phyloP scores from a whole-genome alignment of 2,888 invertebrate genomes.

The Plagodis pulveraria region DNA sequence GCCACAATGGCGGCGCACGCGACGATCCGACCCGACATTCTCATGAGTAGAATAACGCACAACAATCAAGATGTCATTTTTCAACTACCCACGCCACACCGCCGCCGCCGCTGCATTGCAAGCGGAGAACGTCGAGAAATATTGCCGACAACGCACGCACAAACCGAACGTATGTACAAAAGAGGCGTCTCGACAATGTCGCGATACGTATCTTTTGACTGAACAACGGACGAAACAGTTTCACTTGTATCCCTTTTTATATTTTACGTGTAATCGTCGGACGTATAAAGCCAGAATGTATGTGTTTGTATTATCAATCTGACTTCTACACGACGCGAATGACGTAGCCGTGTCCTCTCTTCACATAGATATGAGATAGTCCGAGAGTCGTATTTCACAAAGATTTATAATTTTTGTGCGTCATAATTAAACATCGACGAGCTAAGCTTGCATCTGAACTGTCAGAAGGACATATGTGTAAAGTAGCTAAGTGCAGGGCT shows the following conservation, averaged over 20 bases:
- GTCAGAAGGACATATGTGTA: constrained; percentile 45
- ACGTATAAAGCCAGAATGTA: constrained; percentile 51
- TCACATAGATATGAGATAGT: constrained; percentile 29
- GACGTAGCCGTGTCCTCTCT: constrained; percentile 31
- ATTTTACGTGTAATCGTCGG: constrained; percentile 59
- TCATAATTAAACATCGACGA: constrained; percentile 33
- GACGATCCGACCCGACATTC: constrained; percentile 74
- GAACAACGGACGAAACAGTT: constrained; percentile 69
- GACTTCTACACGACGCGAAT: constrained; percentile 36
- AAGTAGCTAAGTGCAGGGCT: constrained; percentile 62
- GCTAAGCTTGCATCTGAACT: constrained; percentile 37
- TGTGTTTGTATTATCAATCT: constrained; percentile 44
- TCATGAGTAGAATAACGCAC: constrained; percentile 82
- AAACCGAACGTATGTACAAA: constrained; percentile 66
- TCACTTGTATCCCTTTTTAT: constrained; percentile 62
- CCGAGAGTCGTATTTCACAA: constrained; percentile 31
- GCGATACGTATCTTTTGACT: constrained; percentile 76
- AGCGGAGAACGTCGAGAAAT: constrained; percentile 72
- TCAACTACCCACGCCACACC: constrained; percentile 79
- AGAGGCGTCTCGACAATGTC: constrained; percentile 73
- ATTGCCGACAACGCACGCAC: constrained; percentile 80
- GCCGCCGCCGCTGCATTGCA: constrained; percentile 43
- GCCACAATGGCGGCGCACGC: constrained; percentile 77
- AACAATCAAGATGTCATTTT: constrained; percentile 86
- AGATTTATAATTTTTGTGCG: constrained; percentile 29